Percentiles rank a stretch among this genome's conserved stretches.
These are phyloP conservation scores for Melanerpes formicivorus DNA, from an alignment of 2,113 vertebrate genomes.

Conservation along the genomic window DNA sequence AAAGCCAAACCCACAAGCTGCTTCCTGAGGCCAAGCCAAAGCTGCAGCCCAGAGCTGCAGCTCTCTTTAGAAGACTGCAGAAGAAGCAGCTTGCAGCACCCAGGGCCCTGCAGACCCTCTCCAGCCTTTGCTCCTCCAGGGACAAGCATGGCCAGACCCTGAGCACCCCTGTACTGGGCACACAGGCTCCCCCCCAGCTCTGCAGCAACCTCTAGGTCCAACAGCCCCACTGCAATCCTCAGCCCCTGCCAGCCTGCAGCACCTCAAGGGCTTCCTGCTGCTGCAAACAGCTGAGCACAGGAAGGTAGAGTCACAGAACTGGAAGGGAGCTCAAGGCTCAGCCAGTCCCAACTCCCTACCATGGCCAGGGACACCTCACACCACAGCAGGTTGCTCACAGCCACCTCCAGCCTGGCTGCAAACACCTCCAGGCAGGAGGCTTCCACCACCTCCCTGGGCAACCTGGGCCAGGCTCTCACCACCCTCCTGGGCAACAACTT, in stretches of 20 bases:
- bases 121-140: not conserved
- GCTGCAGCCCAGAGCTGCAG: not conserved
- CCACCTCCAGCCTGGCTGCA: too few relatives aligned
- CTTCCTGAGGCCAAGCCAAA: not conserved
- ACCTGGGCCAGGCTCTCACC: too few relatives aligned
- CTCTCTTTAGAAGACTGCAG: not conserved
- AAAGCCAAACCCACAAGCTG: not conserved
- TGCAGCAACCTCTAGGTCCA: not conserved
- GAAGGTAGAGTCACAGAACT: too few relatives aligned
- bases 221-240: not conserved
- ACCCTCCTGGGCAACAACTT: too few relatives aligned
- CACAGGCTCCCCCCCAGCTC: fast-evolving
- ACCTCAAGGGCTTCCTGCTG: not conserved
- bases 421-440: too few relatives aligned
- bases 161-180: not conserved
- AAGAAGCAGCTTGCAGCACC: not conserved
- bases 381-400: too few relatives aligned
- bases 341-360: too few relatives aligned
- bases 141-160: too few relatives aligned
- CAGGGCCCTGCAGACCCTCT: not conserved
- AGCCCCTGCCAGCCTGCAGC: not conserved
- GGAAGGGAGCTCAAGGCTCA: too few relatives aligned
- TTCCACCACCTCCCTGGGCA: too few relatives aligned
- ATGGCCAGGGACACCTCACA: too few relatives aligned
- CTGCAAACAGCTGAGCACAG: not conserved